These are phyloP conservation scores for Lepidurus apus DNA, from an alignment of 1,140 invertebrate genomes.

Conservation along the genomic window DNA sequence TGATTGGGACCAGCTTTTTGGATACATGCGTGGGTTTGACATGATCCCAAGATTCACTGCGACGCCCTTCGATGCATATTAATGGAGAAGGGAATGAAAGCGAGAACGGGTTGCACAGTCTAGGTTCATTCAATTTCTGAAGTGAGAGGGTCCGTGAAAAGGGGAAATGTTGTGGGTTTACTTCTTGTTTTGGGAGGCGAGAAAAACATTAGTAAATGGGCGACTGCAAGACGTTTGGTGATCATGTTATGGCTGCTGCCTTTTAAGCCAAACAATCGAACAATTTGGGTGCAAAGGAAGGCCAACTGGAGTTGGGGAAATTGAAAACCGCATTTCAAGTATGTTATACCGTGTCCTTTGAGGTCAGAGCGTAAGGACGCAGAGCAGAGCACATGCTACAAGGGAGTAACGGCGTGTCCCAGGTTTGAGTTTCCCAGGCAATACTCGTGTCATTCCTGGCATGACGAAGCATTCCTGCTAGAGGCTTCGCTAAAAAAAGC, in stretches of 20 bases:
- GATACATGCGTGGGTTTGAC: background rate
- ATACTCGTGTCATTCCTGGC: constrained; percentile 8
- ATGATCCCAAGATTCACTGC: background rate
- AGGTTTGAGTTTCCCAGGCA: background rate
- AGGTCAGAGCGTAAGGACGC: no score
- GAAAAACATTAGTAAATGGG: no score
- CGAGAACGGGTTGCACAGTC: background rate
- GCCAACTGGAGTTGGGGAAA: no score
- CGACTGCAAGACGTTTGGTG: no score
- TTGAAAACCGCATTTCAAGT: no score
- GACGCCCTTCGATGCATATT: background rate
- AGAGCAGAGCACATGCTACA: background rate
- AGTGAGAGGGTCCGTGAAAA: background rate
- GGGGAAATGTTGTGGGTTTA: no score
- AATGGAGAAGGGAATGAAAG: background rate
- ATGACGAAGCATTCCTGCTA: background rate
- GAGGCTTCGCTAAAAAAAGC: background rate
- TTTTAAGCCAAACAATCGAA: no score
- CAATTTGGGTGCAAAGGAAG: no score
- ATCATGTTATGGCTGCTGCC: no score
- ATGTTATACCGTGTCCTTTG: no score
- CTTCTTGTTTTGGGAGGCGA: no score
- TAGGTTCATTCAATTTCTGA: background rate
- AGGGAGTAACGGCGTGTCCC: background rate
- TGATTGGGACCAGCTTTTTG: background rate